phyloP scores from a whole-genome alignment of 2,113 vertebrate genomes.

The Elaphurus davidianus region DNA sequence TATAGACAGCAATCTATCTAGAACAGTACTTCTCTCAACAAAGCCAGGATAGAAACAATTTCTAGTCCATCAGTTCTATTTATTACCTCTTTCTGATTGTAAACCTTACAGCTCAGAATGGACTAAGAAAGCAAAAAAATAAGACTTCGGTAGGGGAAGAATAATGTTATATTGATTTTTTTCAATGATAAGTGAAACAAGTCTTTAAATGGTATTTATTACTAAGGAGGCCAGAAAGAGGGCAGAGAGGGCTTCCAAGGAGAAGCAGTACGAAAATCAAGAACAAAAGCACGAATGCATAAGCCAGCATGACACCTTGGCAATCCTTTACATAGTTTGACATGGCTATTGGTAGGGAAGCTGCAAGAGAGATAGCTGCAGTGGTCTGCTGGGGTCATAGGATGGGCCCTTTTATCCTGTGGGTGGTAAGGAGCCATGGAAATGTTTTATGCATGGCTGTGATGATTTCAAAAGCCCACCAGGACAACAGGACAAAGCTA shows the following conservation, averaged over 20 bases:
- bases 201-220: constrained; percentile 23
- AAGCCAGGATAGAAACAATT: not conserved
- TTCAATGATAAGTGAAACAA: not conserved
- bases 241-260: not conserved
- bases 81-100: not conserved
- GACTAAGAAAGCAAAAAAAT: not conserved
- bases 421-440: not conserved
- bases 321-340: not conserved
- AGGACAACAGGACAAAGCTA: not conserved
- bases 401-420: not conserved
- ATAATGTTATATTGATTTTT: not conserved
- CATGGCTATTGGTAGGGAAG: not conserved
- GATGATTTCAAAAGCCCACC: not conserved
- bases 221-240: not conserved
- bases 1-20: not conserved
- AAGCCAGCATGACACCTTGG: not conserved
- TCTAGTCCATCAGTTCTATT: not conserved
- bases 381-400: not conserved
- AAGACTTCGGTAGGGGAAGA: not conserved
- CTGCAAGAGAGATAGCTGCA: not conserved
- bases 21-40: not conserved
- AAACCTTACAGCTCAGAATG: not conserved
- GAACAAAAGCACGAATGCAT: not conserved
- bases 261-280: not conserved
- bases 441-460: not conserved